phyloP scores from a whole-genome alignment of 2,888 invertebrate species.

The Mesochorus sp. region DNA sequence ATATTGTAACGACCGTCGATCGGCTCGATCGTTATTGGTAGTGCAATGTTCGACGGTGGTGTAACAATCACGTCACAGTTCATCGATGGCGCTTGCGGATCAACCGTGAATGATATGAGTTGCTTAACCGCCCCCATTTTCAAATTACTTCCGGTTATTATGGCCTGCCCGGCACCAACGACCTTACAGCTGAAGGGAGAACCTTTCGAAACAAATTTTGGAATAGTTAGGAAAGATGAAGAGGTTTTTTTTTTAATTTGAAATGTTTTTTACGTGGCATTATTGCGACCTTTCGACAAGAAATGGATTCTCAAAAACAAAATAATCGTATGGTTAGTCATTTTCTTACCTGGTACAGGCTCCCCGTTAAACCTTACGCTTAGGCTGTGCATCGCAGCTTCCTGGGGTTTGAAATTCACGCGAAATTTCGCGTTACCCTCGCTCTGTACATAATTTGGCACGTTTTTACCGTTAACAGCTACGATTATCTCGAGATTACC shows the following conservation, averaged over 20 bases:
- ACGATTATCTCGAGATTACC: constrained; percentile 99
- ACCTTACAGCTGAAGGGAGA: constrained; percentile 97
- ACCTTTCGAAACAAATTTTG: constrained; percentile 83
- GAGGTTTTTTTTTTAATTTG: too few relatives aligned
- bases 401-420: constrained; percentile 97
- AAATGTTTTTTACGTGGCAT: not conserved
- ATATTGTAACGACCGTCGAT: constrained; percentile 88
- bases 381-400: constrained; percentile 94
- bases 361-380: constrained; percentile 92
- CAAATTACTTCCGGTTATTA: constrained; percentile 87
- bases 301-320: too few relatives aligned
- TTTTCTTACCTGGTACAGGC: constrained; percentile 84
- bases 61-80: constrained; percentile 85
- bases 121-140: constrained; percentile 88
- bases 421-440: constrained; percentile 97
- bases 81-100: constrained; percentile 81
- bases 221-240: not conserved
- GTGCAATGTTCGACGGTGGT: constrained; percentile 92
- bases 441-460: constrained; percentile 98
- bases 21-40: constrained; percentile 88
- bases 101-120: constrained; percentile 85
- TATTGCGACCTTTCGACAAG: too few relatives aligned
- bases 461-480: constrained; percentile 97
- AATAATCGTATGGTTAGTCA: too few relatives aligned
- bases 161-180: constrained; percentile 86